Conservation (phyloP, 1,140 invertebrate species). For the Drosophila watanabei region DNA sequence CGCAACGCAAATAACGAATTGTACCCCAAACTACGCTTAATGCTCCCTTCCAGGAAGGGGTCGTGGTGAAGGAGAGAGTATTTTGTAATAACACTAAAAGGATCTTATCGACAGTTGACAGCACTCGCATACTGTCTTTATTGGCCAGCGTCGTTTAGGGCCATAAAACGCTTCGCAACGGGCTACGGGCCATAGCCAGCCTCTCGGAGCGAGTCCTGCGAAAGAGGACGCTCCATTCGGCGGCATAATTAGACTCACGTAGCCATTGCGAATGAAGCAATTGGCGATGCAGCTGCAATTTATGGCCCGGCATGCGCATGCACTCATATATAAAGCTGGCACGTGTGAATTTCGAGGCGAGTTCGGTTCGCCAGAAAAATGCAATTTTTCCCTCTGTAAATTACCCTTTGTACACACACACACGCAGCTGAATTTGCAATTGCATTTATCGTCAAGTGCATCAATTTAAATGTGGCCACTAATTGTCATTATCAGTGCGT, state of each 20-base stretch:
- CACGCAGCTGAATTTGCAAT: slow-evolving; percentile 64
- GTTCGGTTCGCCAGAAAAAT: slow-evolving; percentile 74
- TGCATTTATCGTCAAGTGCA: slow-evolving; percentile 83
- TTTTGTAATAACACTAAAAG: slow-evolving; percentile 82
- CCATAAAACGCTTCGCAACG: slow-evolving; percentile 44
- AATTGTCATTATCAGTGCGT: slow-evolving; percentile 83
- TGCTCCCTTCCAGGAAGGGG: slow-evolving; percentile 17
- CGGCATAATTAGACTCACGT: slow-evolving; percentile 67
- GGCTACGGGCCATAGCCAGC: slow-evolving; percentile 19
- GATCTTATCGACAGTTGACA: slow-evolving; percentile 54
- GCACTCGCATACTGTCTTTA: slow-evolving; percentile 34
- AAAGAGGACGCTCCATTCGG: slow-evolving; percentile 3
- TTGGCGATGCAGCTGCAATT: slow-evolving; percentile 67
- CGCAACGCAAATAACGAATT: slow-evolving; percentile 71
- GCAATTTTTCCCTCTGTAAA: slow-evolving; percentile 75
- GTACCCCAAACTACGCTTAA: slow-evolving; percentile 79
- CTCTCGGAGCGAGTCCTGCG: slow-evolving; percentile 20
- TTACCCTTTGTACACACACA: slow-evolving; percentile 64
- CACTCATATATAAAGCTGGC: slow-evolving; percentile 45
- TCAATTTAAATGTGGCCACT: slow-evolving; percentile 84
- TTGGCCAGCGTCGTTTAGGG: slow-evolving; percentile 37
- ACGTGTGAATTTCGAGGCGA: slow-evolving; percentile 78
- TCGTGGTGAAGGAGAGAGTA: slow-evolving; percentile 34
- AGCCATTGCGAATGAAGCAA: slow-evolving; percentile 64
- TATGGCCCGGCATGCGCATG: slow-evolving; percentile 42